Percentiles rank a stretch among this genome's conserved stretches.
phyloP scores from a whole-genome alignment of 2,888 invertebrate genomes.

The Electrophaes corylata region DNA sequence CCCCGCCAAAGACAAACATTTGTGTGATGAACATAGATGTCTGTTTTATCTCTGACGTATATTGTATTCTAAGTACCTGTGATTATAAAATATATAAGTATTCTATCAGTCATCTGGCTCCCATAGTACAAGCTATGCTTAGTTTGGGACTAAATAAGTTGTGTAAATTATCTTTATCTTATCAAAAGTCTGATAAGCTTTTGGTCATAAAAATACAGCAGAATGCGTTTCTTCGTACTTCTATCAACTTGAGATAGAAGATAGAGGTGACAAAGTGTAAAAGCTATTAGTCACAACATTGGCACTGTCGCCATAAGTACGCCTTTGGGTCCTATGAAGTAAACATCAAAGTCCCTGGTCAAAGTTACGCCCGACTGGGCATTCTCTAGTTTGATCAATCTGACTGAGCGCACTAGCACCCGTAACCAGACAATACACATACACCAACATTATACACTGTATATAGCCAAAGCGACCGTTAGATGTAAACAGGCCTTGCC shows the following conservation, averaged over 20 bases:
- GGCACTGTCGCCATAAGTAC: constrained; percentile 22
- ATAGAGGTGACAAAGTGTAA: constrained; percentile 8
- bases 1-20: no score
- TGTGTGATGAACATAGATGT: no score
- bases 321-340: constrained; percentile 22
- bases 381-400: constrained; percentile 23
- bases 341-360: constrained; percentile 35
- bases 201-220: neutral
- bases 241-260: neutral
- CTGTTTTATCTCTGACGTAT: no score
- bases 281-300: constrained; percentile 16
- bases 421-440: constrained; percentile 4
- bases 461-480: constrained; percentile 6
- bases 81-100: no score
- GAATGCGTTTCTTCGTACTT: neutral
- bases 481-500: constrained; percentile 27
- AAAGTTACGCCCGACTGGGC: constrained; percentile 18
- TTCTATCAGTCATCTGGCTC: no score
- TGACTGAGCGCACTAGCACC: constrained; percentile 21
- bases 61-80: no score
- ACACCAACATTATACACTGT: neutral
- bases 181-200: no score
- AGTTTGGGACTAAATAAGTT: no score
- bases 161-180: no score
- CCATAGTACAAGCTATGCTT: no score